Base-by-base conservation (phyloP, 2,888 invertebrate species). In the Leptothorax acervorum region DNA sequence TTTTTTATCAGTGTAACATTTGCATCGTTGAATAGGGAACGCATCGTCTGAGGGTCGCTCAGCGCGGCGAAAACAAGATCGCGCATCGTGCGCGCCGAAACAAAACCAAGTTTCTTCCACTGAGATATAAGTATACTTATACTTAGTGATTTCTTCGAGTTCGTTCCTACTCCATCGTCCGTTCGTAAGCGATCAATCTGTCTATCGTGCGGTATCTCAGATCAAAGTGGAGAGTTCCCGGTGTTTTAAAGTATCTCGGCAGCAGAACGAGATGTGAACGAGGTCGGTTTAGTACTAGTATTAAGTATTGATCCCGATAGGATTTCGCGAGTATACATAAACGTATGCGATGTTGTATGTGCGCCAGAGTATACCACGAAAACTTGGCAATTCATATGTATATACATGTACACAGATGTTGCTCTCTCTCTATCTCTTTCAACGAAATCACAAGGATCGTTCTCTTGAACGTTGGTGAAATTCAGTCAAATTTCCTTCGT, bases 291-390 rank as follows among this genome's bases (percentile, higher is more conserved):
- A 75, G 2, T 23, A 23, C 35, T 63, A 63, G 1, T 15, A 48
- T 31, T 78, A 78, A 28, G 3, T 68, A 76, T 62, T 31, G 45
- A 62, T 35, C 63, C 5, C 18, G 35, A 35, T 39, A 75, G 23
- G 12, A 53, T 68, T 28, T 39, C 9, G 51, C 12, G 18, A 53
- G 23, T 35, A 42, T 31, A 68, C 35, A 12, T 51, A 53, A 65
- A 62, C 5, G 2, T 45, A 5, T 51, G 18, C 51, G 65, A 76
- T 28, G 15, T 42, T 9, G 9, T 35, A 53, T 66, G 23, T 9
- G 42, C 28, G 12, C 66, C 76, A 76, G 53, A 53, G 28, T 66
- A 68, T 53, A 28, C 35, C 51, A 78, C 70, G 53, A 78, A 78
- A 68, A 68, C 9, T 78, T 55, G 53, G 53, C 76, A 78, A 55